Percentiles rank a stretch among this genome's conserved stretches.
Evolutionary conservation across 2,888 invertebrate species (phyloP).

Genomic region (Venusia cambrica): DNA sequence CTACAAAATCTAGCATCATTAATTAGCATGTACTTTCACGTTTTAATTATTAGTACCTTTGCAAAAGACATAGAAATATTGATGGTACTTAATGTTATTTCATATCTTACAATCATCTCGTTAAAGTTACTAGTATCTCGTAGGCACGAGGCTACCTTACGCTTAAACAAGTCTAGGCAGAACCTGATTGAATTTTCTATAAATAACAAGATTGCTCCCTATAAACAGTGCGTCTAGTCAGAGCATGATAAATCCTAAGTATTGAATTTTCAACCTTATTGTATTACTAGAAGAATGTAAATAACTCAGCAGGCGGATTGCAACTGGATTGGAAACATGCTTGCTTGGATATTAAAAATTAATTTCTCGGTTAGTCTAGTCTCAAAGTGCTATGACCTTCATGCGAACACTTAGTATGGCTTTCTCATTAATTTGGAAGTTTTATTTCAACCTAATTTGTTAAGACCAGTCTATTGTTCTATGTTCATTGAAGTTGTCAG

Average conservation of each 20-base stretch:
- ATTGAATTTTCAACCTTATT: constrained; percentile 11
- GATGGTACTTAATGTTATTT: constrained; percentile 9
- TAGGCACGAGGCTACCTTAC: constrained; percentile 12
- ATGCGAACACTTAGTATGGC: too few relatives aligned
- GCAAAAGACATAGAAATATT: neutral
- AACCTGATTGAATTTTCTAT: constrained; percentile 30
- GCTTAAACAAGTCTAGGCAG: constrained; percentile 20
- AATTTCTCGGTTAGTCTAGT: constrained; percentile 43
- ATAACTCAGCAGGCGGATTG: constrained; percentile 13
- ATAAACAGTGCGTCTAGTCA: constrained; percentile 22
- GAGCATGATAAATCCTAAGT: neutral
- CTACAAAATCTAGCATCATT: too few relatives aligned
- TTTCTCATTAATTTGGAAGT: too few relatives aligned
- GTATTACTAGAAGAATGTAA: constrained; percentile 14
- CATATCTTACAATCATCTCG: constrained; percentile 15
- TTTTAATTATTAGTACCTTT: too few relatives aligned
- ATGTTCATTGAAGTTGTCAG: too few relatives aligned
- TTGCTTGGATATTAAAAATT: constrained; percentile 41
- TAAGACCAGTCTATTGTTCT: too few relatives aligned
- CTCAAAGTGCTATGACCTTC: constrained; percentile 36
- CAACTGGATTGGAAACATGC: constrained; percentile 33
- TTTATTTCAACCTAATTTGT: too few relatives aligned
- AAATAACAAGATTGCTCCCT: constrained; percentile 29
- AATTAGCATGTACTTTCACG: too few relatives aligned
- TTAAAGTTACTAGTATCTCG: constrained; percentile 17